These are phyloP conservation scores for Sylvia atricapilla DNA, from an alignment of 2,113 vertebrate genomes.

Conservation along the genomic window DNA sequence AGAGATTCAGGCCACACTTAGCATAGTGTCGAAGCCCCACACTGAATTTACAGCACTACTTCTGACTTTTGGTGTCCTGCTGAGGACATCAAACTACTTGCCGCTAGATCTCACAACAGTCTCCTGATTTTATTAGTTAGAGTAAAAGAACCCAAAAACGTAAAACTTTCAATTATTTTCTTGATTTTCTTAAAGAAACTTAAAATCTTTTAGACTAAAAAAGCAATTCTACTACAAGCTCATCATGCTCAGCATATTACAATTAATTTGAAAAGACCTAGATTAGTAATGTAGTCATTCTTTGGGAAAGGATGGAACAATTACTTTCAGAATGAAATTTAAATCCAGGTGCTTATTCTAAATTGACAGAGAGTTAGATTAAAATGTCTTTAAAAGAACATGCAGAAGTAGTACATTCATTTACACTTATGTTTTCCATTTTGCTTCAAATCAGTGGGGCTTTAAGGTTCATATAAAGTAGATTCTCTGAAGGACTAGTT, in stretches of 20 bases:
- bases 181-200: constrained; percentile 8
- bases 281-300: neutral
- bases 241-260: neutral
- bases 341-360: neutral
- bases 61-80: constrained; percentile 82
- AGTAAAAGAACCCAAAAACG: neutral
- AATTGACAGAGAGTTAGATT: neutral
- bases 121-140: constrained; percentile 81
- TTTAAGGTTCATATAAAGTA: neutral
- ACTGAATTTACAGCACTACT: constrained; percentile 84
- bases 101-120: constrained; percentile 77
- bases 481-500: neutral
- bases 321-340: neutral
- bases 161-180: constrained; percentile 50
- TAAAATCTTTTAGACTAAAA: neutral
- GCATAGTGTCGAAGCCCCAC: constrained; percentile 75
- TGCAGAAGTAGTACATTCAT: neutral
- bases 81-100: constrained; percentile 83
- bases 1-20: constrained; percentile 76
- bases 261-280: neutral
- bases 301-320: neutral
- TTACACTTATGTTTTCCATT: neutral
- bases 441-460: neutral
- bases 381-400: neutral
- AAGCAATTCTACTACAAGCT: neutral